Base-by-base conservation (phyloP, 2,797 vertebrate species). In the Phylloscopus collybita region DNA sequence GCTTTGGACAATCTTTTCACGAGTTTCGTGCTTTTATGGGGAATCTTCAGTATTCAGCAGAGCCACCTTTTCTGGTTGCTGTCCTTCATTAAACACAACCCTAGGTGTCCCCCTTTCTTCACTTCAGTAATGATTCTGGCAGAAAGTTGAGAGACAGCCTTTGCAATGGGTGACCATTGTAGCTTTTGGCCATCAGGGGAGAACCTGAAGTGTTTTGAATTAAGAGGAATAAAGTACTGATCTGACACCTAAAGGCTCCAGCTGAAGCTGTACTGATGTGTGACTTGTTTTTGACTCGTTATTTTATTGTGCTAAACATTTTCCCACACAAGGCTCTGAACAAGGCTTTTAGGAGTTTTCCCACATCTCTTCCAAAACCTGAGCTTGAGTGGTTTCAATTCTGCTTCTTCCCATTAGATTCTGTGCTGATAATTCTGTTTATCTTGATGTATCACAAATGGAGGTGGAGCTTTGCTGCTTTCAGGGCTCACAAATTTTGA, bases 61-160 rank as follows among this genome's bases (percentile, higher is more conserved):
- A 79, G 26, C 10, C 44, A 38, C 23, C 8, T 18, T 44, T 74
- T 72, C 36, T 66, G 23, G 47, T 66, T 80, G 57, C 40, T 95
- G 89, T 94, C 79, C 82, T 96, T 94, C 72, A 79, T 94, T 93
- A 87, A 88, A 90, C 59, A 76, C 9, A 16, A 88, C 93, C 92
- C 90, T 95, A 94, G 90, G 74, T 95, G 94, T 96, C 94, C 88
- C 90, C 38, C 78, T 96, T 94, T 81, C 86, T 94, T 96, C 90
- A 92, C 67, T 83, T 67, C 44, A 62, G 51, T 90, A 36, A 81
- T 32, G 27, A 80, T 84, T 95, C 88, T 92, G 83, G 38, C 66
- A 82, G 86, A 85, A 88, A 73, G 26, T 27, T 60, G 40, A 66
- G 76, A 87, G 61, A 4, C 32, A 66, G 25, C 25, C 20, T 44